Conservation (phyloP, 1,140 invertebrate species). For the Akabosia matsudoensis region DNA sequence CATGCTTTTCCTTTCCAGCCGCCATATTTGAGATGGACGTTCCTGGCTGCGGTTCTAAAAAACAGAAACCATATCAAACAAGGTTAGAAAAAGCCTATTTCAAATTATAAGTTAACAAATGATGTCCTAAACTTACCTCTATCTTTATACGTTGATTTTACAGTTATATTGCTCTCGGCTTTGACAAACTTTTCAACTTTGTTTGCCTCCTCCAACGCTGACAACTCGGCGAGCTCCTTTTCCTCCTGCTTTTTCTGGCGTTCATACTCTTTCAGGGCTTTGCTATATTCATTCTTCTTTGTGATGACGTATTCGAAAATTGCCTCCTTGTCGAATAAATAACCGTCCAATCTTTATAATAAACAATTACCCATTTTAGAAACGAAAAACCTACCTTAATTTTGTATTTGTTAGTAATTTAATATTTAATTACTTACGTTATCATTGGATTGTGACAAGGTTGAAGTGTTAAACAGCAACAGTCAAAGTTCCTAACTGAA, state of each 20-base stretch:
- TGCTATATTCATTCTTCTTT: slow-evolving; percentile 88
- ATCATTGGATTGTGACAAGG: slow-evolving; percentile 87
- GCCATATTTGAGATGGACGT: slow-evolving; percentile 72
- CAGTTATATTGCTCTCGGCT: slow-evolving; percentile 44
- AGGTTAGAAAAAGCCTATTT: neutral
- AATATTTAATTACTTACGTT: slow-evolving; percentile 61
- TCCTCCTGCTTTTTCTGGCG: slow-evolving; percentile 67
- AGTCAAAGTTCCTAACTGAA: slow-evolving; percentile 97
- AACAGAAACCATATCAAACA: neutral
- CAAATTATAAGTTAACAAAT: neutral
- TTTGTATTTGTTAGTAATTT: neutral
- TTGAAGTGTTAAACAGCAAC: slow-evolving; percentile 93
- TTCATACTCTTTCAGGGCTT: slow-evolving; percentile 90
- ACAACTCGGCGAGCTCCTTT: slow-evolving; percentile 65
- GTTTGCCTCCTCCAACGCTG: slow-evolving; percentile 64
- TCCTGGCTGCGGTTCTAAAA: slow-evolving; percentile 30
- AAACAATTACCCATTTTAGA: neutral
- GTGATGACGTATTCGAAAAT: slow-evolving; percentile 92
- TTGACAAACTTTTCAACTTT: slow-evolving; percentile 69
- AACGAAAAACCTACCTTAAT: neutral
- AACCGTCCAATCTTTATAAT: slow-evolving; percentile 87
- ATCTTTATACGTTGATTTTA: slow-evolving; percentile 29
- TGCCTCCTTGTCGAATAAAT: slow-evolving; percentile 95
- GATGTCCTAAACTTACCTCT: slow-evolving; percentile 30
- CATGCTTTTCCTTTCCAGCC: slow-evolving; percentile 63